Percentiles rank a stretch among this genome's conserved stretches.
phyloP scores from a whole-genome alignment of 2,113 vertebrate species.

The Thamnophis sirtalis region DNA sequence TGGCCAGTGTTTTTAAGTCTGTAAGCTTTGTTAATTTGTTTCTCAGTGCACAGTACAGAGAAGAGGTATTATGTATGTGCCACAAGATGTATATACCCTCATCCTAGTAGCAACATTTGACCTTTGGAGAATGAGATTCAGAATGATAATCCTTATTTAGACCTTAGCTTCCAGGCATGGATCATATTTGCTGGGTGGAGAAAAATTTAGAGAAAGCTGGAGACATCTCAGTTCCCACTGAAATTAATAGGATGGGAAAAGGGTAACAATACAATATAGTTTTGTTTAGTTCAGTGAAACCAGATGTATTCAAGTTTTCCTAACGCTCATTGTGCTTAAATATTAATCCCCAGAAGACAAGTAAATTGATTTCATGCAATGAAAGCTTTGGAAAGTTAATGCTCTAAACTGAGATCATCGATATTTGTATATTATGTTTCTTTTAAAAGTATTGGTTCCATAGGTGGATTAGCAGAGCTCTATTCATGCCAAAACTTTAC shows the following conservation, averaged over 20 bases:
- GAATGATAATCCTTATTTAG: not conserved
- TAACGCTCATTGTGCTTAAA: not conserved
- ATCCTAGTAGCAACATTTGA: not conserved
- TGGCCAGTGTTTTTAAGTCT: not conserved
- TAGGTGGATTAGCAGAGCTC: slow-evolving; percentile 12
- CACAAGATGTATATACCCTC: not conserved
- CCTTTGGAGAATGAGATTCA: not conserved
- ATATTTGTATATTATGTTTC: not conserved
- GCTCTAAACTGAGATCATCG: not conserved
- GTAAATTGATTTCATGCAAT: slow-evolving; percentile 28
- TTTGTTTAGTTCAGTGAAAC: not conserved
- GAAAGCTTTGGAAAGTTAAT: slow-evolving; percentile 32
- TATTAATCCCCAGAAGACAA: not conserved
- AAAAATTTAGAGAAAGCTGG: not conserved
- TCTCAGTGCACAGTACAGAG: not conserved
- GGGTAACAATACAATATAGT: not conserved
- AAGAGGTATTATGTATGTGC: not conserved
- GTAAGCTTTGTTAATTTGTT: not conserved
- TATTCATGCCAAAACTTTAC: slow-evolving; percentile 32
- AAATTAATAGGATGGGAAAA: not conserved
- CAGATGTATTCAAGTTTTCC: not conserved
- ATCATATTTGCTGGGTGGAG: not conserved
- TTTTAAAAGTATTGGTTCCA: not conserved
- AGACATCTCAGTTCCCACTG: not conserved
- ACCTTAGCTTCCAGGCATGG: not conserved